Evolutionary conservation across 2,113 vertebrate genomes (phyloP).

Genomic region (Alligator sinensis): DNA sequence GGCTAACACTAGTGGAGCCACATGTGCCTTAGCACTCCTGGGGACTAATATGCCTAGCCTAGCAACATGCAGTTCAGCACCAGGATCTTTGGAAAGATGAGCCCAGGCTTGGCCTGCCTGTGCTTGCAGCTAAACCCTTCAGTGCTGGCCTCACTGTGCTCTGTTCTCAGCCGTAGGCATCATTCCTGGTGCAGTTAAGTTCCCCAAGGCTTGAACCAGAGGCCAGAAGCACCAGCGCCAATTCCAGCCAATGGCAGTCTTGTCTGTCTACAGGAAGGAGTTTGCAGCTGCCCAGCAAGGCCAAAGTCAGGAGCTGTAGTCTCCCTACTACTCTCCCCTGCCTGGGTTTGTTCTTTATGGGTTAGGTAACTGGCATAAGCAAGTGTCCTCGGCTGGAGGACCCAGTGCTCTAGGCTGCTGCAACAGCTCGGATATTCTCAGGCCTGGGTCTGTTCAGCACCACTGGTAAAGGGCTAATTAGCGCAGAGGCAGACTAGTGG

Average conservation of each 20-base stretch:
- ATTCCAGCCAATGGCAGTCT: not conserved
- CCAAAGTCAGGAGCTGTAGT: no score
- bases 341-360: no score
- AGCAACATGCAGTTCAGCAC: not conserved
- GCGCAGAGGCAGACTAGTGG: no score
- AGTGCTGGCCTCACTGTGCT: no score
- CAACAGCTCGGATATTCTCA: not conserved
- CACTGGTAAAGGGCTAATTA: no score
- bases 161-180: not conserved
- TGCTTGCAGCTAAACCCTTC: not conserved
- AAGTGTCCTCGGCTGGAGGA: not conserved
- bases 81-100: not conserved
- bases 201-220: not conserved
- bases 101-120: not conserved
- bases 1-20: not conserved
- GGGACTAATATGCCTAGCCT: not conserved
- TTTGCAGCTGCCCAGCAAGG: not conserved
- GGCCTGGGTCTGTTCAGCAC: not conserved
- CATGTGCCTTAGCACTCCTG: not conserved
- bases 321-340: not conserved
- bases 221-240: not conserved
- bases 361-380: no score
- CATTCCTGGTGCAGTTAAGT: not conserved
- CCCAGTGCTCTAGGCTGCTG: not conserved
- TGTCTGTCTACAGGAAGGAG: not conserved